Base-by-base conservation (phyloP, 2,113 vertebrate genomes). In the Ellobius talpinus region DNA sequence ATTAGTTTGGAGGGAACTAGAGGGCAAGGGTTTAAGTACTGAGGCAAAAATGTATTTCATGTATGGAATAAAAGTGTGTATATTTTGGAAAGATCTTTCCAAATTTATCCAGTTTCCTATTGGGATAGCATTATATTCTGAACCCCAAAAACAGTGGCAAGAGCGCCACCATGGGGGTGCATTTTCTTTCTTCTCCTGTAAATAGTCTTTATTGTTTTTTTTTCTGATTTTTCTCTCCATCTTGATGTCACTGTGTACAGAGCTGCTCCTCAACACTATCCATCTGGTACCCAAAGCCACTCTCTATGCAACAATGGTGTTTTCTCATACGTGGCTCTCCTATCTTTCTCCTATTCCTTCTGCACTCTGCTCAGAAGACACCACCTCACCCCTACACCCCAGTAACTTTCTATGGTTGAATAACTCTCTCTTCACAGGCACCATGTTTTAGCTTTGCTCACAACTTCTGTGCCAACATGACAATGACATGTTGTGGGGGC, bases 261-360 rank as follows among this genome's bases (percentile, higher is more conserved):
- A 90, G 26, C 47, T 74, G 23, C 45, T 63, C 61, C 73, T 65
- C 39, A 50, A 14, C 24, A 52, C 1, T 13, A 31, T 33, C 45
- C n/a, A 79, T n/a, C 42, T 63, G 72, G 39, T 23, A 68, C 63
- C 31, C n/a, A 3, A 45, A n/a, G 31, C 47, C 52, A 26, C 21
- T 68, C 16, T 29, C 29, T n/a, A 21, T 74, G 45, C 12, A 47
- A 26, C 70, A 42, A 0, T 26, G 21, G 23, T 77, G 81, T 68
- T 65, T 6, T 19, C 63, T 50, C n/a, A 19, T 7, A 36, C 11
- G 8, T 4, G 55, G 6, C 3, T 31, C 2, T 13, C 3, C 14
- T 65, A 72, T 11, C 7, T 24, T 63, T 42, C 66, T 82, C 10
- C 10, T 11, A 12, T 68, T 66, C n/a, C 31, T 89, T 86, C 33